These are phyloP conservation scores for Gnathochromis pfefferi DNA, from an alignment of 2,113 vertebrate species.

Conservation along the genomic window DNA sequence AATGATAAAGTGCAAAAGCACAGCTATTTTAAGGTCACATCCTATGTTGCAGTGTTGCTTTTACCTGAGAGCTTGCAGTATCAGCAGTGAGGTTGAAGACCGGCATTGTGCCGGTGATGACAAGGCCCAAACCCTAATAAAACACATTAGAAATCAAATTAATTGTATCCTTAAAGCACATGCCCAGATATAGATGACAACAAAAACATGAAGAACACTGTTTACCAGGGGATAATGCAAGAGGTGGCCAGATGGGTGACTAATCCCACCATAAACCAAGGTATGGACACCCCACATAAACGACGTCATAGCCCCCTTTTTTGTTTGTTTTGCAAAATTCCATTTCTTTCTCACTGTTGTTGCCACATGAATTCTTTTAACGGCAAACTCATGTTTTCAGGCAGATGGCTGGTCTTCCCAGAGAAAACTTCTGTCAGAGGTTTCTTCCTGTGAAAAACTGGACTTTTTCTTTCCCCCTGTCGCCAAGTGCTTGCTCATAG, in stretches of 20 bases:
- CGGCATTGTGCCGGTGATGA: slow-evolving; percentile 93
- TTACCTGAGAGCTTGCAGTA: slow-evolving; percentile 75
- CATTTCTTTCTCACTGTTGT: neutral
- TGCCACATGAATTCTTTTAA: neutral
- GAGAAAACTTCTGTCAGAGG: neutral
- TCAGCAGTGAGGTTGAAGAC: slow-evolving; percentile 95
- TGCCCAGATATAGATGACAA: neutral
- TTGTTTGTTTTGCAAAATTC: neutral
- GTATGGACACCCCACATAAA: neutral
- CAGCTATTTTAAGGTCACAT: neutral
- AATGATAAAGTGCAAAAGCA: neutral
- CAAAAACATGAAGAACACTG: neutral
- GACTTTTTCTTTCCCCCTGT: neutral
- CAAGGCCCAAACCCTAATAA: slow-evolving; percentile 86
- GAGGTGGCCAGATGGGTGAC: neutral
- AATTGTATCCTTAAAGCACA: neutral
- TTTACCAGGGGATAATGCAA: neutral
- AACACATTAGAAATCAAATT: neutral
- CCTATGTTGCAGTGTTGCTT: neutral
- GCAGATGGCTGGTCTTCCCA: neutral
- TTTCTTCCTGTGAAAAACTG: neutral
- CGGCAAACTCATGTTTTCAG: neutral
- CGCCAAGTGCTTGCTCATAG: neutral
- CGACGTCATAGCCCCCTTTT: accelerated
- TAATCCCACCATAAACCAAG: neutral